phyloP scores from a whole-genome alignment of 2,888 invertebrate genomes.

The Leucoptera coffeella region DNA sequence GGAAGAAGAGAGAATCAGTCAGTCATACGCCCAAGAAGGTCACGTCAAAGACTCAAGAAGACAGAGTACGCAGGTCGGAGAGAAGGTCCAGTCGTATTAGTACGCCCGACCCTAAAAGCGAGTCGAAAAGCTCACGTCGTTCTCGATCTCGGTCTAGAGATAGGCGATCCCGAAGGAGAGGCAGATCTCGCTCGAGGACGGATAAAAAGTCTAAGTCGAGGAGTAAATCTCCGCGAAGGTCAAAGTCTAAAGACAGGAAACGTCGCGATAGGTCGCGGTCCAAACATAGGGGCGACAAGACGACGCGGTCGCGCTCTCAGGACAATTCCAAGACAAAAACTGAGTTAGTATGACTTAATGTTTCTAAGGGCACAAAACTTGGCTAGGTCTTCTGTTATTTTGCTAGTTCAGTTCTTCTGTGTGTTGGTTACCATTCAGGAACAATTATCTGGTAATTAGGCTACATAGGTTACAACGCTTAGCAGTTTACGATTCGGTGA shows the following conservation, averaged over 20 bases:
- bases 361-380: no score
- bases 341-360: no score
- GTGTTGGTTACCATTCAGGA: no score
- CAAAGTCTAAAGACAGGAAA: neutral
- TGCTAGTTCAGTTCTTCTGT: no score
- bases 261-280: neutral
- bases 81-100: constrained; percentile 16
- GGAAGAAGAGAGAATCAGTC: constrained; percentile 24
- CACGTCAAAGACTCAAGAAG: constrained; percentile 22
- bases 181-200: neutral
- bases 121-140: no score
- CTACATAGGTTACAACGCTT: no score
- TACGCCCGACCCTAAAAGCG: no score
- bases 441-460: no score
- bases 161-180: no score
- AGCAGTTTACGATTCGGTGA: no score
- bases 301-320: constrained; percentile 18
- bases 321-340: constrained; percentile 19
- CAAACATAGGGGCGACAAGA: neutral
- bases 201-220: neutral
- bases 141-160: no score
- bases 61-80: constrained; percentile 20
- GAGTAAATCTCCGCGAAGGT: neutral
- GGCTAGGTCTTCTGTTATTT: no score
- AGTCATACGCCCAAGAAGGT: constrained; percentile 19